phyloP scores from a whole-genome alignment of 2,888 invertebrate species.

The Metallyticus violacea region DNA sequence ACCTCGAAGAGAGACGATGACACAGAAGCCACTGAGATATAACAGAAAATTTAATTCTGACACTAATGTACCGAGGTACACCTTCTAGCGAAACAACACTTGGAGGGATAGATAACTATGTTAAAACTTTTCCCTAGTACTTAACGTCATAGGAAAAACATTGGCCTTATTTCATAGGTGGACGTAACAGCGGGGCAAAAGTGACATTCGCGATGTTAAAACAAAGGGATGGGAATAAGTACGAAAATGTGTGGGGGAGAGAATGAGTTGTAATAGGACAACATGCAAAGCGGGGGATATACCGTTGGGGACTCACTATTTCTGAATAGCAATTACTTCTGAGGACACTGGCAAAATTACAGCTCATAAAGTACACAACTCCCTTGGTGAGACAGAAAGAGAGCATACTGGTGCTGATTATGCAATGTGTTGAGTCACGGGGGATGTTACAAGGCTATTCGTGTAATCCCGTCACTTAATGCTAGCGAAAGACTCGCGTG shows the following conservation, averaged over 20 bases:
- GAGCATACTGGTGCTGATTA: not conserved
- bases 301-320: not conserved
- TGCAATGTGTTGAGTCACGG: not conserved
- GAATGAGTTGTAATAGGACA: not conserved
- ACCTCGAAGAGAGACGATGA: not conserved
- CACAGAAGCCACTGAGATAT: not conserved
- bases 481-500: too few species aligned
- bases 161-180: not conserved
- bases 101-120: not conserved
- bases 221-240: not conserved
- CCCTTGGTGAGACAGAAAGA: not conserved
- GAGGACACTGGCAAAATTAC: not conserved
- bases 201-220: too few species aligned
- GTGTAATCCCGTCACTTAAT: too few species aligned
- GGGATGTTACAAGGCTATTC: too few species aligned
- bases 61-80: not conserved
- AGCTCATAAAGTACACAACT: not conserved
- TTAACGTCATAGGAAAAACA: not conserved
- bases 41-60: not conserved
- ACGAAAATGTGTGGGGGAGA: too few species aligned
- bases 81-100: not conserved
- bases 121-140: not conserved
- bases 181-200: not conserved
- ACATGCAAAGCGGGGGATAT: not conserved
- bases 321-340: conserved; percentile 1